phyloP scores from a whole-genome alignment of 2,888 invertebrate genomes.

The Caenorhabditis angaria region DNA sequence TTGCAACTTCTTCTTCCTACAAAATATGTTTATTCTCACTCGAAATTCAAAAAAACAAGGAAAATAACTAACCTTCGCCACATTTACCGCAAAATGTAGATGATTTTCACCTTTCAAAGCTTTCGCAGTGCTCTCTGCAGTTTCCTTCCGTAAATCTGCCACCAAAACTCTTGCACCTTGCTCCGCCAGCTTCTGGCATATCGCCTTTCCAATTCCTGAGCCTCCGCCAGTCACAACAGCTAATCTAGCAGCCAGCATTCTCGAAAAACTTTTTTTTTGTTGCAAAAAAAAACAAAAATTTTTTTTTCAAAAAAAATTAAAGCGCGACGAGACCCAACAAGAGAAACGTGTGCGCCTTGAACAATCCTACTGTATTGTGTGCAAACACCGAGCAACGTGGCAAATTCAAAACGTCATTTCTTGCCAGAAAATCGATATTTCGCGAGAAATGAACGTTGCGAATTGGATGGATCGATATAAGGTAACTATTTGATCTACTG shows the following conservation, averaged over 20 bases:
- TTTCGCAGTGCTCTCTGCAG: constrained; percentile 80
- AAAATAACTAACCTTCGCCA: constrained; percentile 31
- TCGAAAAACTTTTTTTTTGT: no score
- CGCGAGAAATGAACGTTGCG: background rate
- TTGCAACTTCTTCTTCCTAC: constrained; percentile 31
- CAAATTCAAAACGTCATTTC: background rate
- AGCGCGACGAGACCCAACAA: no score
- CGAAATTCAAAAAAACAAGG: background rate
- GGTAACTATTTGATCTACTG: background rate
- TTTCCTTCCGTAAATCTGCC: constrained; percentile 81
- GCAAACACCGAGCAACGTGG: background rate
- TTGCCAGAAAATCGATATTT: background rate
- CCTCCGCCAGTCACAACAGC: constrained; percentile 76
- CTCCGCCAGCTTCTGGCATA: constrained; percentile 82
- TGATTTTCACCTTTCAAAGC: constrained; percentile 65
- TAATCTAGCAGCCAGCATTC: background rate
- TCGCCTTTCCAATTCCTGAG: constrained; percentile 89
- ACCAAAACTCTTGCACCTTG: constrained; percentile 88
- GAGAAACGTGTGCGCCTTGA: background rate
- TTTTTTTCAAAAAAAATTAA: background rate
- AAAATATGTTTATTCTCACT: constrained; percentile 6
- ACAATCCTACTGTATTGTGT: background rate
- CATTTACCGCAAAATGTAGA: constrained; percentile 37
- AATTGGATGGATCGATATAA: background rate
- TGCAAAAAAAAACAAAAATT: background rate